phyloP scores from a whole-genome alignment of 2,888 invertebrate species.

The Tetragonula carbonaria region DNA sequence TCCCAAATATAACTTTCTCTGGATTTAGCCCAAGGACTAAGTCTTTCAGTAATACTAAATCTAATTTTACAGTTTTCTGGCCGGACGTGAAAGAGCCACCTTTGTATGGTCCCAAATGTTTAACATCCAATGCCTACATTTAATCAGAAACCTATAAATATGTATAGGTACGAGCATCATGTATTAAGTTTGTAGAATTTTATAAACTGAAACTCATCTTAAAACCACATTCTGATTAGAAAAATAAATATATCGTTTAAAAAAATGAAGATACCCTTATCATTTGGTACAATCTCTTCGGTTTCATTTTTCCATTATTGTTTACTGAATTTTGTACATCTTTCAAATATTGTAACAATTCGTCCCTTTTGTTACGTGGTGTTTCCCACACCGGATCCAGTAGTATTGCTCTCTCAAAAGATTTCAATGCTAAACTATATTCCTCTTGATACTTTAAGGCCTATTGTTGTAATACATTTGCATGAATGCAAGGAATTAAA shows the following conservation, averaged over 20 bases:
- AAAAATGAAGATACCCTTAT: slow-evolving; percentile 85
- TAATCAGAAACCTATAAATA: slow-evolving; percentile 70
- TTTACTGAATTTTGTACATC: slow-evolving; percentile 87
- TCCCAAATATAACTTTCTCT: slow-evolving; percentile 89
- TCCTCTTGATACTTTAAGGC: slow-evolving; percentile 92
- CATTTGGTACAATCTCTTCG: slow-evolving; percentile 89
- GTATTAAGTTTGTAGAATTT: slow-evolving; percentile 30
- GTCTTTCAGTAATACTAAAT: slow-evolving; percentile 85
- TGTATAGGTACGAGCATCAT: slow-evolving; percentile 61
- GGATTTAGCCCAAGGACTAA: slow-evolving; percentile 88
- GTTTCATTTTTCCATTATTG: slow-evolving; percentile 90
- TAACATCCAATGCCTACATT: slow-evolving; percentile 87
- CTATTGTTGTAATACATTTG: slow-evolving; percentile 82
- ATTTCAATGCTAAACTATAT: slow-evolving; percentile 89
- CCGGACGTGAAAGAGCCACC: slow-evolving; percentile 86
- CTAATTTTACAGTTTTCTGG: slow-evolving; percentile 85
- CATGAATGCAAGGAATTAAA: background rate
- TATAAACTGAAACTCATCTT: slow-evolving; percentile 9
- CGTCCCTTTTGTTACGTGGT: slow-evolving; percentile 87
- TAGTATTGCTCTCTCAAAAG: slow-evolving; percentile 88
- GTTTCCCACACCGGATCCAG: slow-evolving; percentile 92
- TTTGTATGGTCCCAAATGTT: slow-evolving; percentile 89
- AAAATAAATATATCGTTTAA: slow-evolving; percentile 7
- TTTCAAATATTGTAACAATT: slow-evolving; percentile 88
- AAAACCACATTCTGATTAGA: background rate